Evolutionary conservation across 2,113 vertebrate species (phyloP).

Genomic region (Ictidomys tridecemlineatus): DNA sequence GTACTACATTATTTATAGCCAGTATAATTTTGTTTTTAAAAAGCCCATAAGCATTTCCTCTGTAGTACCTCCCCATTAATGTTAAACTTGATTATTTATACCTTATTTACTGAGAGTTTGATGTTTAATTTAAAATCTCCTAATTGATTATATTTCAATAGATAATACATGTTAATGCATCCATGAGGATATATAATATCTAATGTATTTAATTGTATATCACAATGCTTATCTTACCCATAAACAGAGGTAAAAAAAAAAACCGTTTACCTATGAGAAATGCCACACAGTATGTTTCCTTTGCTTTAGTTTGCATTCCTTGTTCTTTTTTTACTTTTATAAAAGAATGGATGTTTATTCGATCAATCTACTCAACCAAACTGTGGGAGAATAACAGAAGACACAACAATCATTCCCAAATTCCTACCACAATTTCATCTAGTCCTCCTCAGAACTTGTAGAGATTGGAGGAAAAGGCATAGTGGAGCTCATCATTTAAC

Average conservation of each 20-base stretch:
- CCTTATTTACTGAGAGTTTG: neutral
- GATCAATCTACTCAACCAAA: neutral
- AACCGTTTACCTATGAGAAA: neutral
- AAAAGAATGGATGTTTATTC: neutral
- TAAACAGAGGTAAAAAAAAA: neutral
- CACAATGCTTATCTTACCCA: neutral
- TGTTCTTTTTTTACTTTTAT: neutral
- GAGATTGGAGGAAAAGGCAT: neutral
- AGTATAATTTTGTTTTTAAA: neutral
- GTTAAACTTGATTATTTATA: slow-evolving; percentile 1
- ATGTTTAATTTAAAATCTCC: neutral
- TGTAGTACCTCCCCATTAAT: neutral
- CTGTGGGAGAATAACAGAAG: neutral
- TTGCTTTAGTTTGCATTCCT: neutral
- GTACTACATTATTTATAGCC: neutral
- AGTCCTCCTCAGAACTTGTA: neutral
- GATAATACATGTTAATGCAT: neutral
- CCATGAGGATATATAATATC: neutral
- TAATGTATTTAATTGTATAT: neutral
- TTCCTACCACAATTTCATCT: neutral
- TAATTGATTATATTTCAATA: neutral
- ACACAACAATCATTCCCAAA: neutral
- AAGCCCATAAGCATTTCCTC: neutral
- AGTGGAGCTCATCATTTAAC: neutral
- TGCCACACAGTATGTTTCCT: neutral